Evolutionary conservation across 2,797 vertebrate genomes (phyloP).

Genomic region (Sebastes goodei): DNA sequence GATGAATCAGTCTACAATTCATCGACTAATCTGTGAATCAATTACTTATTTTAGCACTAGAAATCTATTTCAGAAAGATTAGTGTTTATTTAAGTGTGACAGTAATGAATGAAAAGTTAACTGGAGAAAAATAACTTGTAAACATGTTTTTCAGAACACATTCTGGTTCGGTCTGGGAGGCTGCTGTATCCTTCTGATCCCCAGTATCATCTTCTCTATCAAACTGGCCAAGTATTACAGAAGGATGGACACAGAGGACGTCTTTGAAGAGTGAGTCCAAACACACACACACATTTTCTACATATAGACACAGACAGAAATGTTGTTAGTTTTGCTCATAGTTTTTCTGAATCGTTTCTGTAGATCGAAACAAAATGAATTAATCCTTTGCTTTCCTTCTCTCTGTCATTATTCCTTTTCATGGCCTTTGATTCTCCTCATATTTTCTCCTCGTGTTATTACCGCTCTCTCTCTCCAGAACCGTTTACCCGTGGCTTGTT

Average conservation of each 20-base stretch:
- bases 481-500: conserved; percentile 68
- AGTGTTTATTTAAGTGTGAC: background rate
- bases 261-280: conserved; percentile 94
- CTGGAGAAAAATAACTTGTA: background rate
- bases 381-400: conserved; percentile 20
- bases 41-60: background rate
- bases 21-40: background rate
- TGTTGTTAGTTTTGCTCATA: background rate
- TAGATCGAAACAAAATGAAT: conserved; percentile 43
- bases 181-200: conserved; percentile 90
- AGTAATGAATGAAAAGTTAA: background rate
- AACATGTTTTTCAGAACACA: conserved; percentile 85
- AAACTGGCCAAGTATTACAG: conserved; percentile 92
- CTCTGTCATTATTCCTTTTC: conserved; percentile 29
- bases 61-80: background rate
- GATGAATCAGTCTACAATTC: background rate
- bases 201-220: conserved; percentile 90
- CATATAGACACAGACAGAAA: background rate
- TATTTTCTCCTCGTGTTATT: conserved; percentile 50
- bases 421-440: conserved; percentile 2
- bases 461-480: conserved; percentile 54
- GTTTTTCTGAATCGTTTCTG: conserved; percentile 2
- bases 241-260: conserved; percentile 97
- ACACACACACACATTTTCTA: background rate
- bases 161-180: conserved; percentile 97